Conservation (phyloP, 2,113 vertebrate species). For the Mormyrus lacerda region DNA sequence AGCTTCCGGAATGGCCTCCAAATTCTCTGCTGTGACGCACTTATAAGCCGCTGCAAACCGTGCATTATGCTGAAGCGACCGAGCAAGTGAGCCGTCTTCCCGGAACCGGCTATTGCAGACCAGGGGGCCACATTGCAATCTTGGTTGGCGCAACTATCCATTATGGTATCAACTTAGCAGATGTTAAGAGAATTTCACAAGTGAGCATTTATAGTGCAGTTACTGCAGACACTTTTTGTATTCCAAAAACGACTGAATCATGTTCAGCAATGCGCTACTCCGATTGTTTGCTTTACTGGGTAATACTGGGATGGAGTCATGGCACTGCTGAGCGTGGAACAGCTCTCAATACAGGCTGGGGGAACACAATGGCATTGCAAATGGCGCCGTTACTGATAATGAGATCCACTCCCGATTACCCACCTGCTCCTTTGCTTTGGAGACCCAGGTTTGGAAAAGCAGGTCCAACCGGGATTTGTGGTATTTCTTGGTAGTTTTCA, state of each 20-base stretch:
- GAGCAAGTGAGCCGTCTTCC: not conserved
- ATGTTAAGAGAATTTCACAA: not conserved
- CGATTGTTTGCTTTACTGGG: not conserved
- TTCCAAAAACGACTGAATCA: not conserved
- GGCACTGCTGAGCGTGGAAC: not conserved
- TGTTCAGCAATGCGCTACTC: not conserved
- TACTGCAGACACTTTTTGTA: not conserved
- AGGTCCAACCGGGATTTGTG: conserved; percentile 77
- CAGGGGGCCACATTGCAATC: not conserved
- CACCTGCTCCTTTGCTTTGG: conserved; percentile 76
- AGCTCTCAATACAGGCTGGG: not conserved
- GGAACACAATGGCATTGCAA: not conserved
- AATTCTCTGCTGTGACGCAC: not conserved
- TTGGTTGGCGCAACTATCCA: not conserved
- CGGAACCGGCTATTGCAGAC: not conserved
- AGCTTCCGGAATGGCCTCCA: not conserved
- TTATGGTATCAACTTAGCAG: not conserved
- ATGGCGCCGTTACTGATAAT: not conserved
- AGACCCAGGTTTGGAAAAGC: conserved; percentile 89
- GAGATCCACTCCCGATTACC: not conserved
- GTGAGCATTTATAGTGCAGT: not conserved
- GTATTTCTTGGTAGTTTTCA: conserved; percentile 90
- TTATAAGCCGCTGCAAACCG: not conserved
- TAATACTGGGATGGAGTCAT: not conserved
- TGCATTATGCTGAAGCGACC: not conserved